phyloP scores from a whole-genome alignment of 2,888 invertebrate species.

The Bhutanitis thaidina region DNA sequence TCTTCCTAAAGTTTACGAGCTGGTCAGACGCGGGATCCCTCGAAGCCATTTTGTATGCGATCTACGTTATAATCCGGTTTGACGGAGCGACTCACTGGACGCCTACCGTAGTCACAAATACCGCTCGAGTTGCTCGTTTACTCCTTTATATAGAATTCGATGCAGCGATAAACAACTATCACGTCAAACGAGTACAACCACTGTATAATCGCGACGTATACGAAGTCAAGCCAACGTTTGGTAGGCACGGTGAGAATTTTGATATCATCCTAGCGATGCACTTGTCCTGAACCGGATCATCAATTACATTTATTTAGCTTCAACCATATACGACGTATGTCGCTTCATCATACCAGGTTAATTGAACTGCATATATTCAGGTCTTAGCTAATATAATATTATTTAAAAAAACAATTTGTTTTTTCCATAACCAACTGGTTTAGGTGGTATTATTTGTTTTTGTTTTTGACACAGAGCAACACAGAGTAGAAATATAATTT shows the following conservation, averaged over 20 bases:
- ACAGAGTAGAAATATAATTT: too few relatives aligned
- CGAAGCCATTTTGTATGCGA: slow-evolving; percentile 52
- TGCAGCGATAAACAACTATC: slow-evolving; percentile 56
- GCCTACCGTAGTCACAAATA: slow-evolving; percentile 54
- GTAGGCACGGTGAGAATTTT: background rate
- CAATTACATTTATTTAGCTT: too few relatives aligned
- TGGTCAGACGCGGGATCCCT: slow-evolving; percentile 83
- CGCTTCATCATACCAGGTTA: too few relatives aligned
- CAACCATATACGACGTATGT: too few relatives aligned
- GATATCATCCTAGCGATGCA: background rate
- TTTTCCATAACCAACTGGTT: too few relatives aligned
- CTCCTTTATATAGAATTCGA: slow-evolving; percentile 15
- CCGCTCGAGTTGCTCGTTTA: slow-evolving; percentile 25
- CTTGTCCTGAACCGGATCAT: too few relatives aligned
- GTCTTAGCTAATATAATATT: too few relatives aligned
- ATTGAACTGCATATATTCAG: too few relatives aligned
- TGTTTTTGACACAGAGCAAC: too few relatives aligned
- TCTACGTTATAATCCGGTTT: background rate
- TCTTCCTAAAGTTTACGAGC: slow-evolving; percentile 81
- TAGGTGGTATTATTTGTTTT: too few relatives aligned
- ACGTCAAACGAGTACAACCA: slow-evolving; percentile 41
- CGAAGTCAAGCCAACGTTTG: background rate
- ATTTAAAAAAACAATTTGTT: too few relatives aligned
- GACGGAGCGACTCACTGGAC: slow-evolving; percentile 54
- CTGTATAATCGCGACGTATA: background rate